Evolutionary conservation across 2,113 vertebrate genomes (phyloP).

Genomic region (Pelvicachromis taeniatus): DNA sequence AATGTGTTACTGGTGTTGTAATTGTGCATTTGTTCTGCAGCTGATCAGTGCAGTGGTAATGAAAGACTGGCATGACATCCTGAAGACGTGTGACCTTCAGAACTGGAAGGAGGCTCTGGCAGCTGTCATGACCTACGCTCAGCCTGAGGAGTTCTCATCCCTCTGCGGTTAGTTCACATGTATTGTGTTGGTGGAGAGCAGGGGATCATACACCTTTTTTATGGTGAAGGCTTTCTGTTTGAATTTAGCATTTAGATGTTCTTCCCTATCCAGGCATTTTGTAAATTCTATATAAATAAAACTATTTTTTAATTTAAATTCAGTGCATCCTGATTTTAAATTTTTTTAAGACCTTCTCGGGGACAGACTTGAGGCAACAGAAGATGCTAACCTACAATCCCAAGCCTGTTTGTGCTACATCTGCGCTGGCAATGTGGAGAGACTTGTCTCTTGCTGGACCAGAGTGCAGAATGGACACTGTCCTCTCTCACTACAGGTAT

Average conservation of each 20-base stretch:
- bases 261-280: neutral
- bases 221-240: neutral
- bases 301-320: neutral
- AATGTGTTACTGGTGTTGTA: neutral
- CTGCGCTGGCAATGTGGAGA: conserved; percentile 93
- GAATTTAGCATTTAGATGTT: neutral
- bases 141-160: conserved; percentile 87
- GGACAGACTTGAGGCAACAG: conserved; percentile 81
- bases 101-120: conserved; percentile 95
- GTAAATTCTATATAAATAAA: neutral
- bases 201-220: neutral
- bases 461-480: conserved; percentile 79
- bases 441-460: conserved; percentile 89
- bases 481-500: conserved; percentile 89
- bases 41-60: conserved; percentile 94
- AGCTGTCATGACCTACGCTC: conserved; percentile 91
- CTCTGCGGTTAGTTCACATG: conserved; percentile 82
- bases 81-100: conserved; percentile 89
- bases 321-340: neutral
- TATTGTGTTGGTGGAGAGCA: neutral
- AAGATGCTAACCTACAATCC: conserved; percentile 75
- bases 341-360: conserved; percentile 82
- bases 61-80: conserved; percentile 91
- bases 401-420: conserved; percentile 96
- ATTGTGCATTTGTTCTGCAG: conserved; percentile 54